A percentile compares a stretch with the other conserved stretches of the same genome.
phyloP scores from a whole-genome alignment of 2,113 vertebrate genomes.

The Cavia porcellus region DNA sequence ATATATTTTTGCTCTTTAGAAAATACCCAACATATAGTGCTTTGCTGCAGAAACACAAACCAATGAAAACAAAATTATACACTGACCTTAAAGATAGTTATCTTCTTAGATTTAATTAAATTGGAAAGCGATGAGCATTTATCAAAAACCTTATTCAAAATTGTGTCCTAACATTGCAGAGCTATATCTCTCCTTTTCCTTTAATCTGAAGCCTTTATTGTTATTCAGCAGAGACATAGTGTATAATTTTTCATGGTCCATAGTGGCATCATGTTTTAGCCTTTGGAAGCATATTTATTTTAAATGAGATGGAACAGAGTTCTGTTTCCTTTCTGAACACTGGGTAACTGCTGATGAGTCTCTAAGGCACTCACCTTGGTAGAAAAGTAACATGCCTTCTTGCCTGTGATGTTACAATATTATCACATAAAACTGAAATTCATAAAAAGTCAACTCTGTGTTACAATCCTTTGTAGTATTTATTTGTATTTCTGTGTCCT shows the following conservation, averaged over 20 bases:
- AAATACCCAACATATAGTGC: too few relatives aligned
- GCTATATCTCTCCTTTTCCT: not conserved
- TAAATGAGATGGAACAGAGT: not conserved
- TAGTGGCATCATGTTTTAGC: not conserved
- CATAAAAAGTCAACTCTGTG: not conserved
- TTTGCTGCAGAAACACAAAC: not conserved
- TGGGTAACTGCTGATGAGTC: not conserved
- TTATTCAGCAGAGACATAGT: not conserved
- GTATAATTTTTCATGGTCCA: not conserved
- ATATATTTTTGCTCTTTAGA: not conserved
- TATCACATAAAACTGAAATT: constrained; percentile 1
- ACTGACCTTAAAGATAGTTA: not conserved
- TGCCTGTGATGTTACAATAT: not conserved
- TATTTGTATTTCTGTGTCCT: not conserved
- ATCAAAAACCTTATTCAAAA: not conserved
- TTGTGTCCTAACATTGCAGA: not conserved
- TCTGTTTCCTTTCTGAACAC: not conserved
- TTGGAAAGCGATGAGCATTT: not conserved
- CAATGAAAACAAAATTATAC: not conserved
- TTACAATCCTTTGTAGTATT: not conserved
- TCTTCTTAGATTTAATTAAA: not conserved
- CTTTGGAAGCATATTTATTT: not conserved
- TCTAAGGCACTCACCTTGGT: not conserved
- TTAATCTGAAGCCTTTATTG: not conserved
- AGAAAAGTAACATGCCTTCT: not conserved